Conservation (phyloP, 2,113 vertebrate genomes). For the Ardeotis arabs region DNA sequence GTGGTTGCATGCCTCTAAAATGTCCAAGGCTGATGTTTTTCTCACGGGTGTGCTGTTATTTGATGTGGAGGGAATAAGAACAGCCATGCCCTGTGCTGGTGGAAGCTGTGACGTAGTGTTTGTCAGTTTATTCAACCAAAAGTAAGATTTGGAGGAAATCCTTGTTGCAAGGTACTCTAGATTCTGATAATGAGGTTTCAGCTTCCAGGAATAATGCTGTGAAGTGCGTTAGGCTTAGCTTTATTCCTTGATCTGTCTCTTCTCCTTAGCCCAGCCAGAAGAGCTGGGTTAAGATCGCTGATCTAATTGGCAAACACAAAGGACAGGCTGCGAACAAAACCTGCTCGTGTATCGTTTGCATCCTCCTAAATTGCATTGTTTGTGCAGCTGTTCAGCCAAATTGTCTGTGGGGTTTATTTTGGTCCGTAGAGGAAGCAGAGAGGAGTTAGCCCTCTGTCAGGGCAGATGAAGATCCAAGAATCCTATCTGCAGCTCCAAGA, state of each 20-base stretch:
- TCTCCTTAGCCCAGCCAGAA: background rate
- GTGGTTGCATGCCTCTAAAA: background rate
- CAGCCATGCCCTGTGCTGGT: background rate
- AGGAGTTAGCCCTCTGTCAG: conserved; percentile 19
- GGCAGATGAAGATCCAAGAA: conserved; percentile 55
- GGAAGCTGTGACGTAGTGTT: background rate
- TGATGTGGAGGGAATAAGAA: background rate
- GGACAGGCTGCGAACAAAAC: conserved; percentile 48
- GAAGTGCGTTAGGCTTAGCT: background rate
- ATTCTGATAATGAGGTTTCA: background rate
- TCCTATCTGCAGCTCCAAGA: background rate
- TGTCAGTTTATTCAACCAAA: background rate
- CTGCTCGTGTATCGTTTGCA: conserved; percentile 5
- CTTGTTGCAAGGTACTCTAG: background rate
- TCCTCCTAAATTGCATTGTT: conserved; percentile 68
- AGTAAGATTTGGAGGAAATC: background rate
- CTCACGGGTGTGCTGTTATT: background rate
- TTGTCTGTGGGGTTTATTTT: conserved; percentile 60
- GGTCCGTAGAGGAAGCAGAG: conserved; percentile 25
- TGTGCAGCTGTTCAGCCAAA: conserved; percentile 60
- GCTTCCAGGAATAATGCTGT: background rate
- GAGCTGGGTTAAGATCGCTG: background rate
- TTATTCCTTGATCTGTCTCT: background rate
- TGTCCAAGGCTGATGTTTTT: background rate
- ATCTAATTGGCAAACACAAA: conserved; percentile 38